Evolutionary conservation across 2,888 invertebrate species (phyloP).

Genomic region (Copidosoma aretas): DNA sequence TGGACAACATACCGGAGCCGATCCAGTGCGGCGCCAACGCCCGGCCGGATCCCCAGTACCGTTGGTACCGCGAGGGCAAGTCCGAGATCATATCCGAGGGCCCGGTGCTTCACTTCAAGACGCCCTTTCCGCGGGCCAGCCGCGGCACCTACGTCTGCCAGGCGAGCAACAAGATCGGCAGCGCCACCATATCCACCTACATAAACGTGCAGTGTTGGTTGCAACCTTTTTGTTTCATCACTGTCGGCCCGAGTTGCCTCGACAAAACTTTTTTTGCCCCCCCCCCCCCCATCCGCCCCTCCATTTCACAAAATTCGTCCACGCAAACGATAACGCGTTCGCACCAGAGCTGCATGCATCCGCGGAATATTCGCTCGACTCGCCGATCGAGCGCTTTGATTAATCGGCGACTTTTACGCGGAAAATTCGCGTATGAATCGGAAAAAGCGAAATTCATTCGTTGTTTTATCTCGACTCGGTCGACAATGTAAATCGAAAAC

Average conservation of each 20-base stretch:
- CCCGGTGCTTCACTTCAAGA: slow-evolving; percentile 69
- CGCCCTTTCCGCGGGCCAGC: slow-evolving; percentile 73
- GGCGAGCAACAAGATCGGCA: slow-evolving; percentile 81
- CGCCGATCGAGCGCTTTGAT: too few relatives aligned
- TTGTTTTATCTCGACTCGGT: too few relatives aligned
- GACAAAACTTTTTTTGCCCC: too few relatives aligned
- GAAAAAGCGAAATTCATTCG: too few relatives aligned
- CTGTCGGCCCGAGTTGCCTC: neutral
- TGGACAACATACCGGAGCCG: slow-evolving; percentile 66
- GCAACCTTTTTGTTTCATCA: neutral
- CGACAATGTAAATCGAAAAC: too few relatives aligned
- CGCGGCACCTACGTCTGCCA: slow-evolving; percentile 82
- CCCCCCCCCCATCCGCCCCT: too few relatives aligned
- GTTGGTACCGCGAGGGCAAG: slow-evolving; percentile 74
- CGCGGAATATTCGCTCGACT: too few relatives aligned
- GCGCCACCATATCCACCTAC: slow-evolving; percentile 71
- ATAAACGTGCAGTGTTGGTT: slow-evolving; percentile 87
- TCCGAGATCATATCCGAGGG: slow-evolving; percentile 63
- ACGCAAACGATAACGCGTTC: too few relatives aligned
- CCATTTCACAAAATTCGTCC: too few relatives aligned
- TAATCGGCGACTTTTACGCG: too few relatives aligned
- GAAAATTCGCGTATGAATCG: too few relatives aligned
- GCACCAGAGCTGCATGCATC: too few relatives aligned
- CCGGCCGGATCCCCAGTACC: slow-evolving; percentile 74
- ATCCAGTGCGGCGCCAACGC: slow-evolving; percentile 71